phyloP scores from a whole-genome alignment of 2,888 invertebrate species.

The Pristionchus fissidentatus region DNA sequence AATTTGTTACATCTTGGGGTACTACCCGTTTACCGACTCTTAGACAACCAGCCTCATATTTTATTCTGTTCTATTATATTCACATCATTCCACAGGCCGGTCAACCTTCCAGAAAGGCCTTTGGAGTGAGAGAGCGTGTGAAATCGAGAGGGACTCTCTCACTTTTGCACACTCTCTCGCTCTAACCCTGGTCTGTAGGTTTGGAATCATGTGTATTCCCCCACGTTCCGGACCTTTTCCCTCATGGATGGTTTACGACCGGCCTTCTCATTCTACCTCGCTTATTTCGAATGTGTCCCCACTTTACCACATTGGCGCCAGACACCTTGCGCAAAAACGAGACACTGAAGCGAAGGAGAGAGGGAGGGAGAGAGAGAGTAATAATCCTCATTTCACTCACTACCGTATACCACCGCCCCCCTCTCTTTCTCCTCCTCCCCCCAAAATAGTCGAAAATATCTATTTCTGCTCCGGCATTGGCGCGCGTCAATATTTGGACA shows the following conservation, averaged over 20 bases:
- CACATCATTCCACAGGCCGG: no score
- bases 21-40: no score
- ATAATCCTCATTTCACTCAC: neutral
- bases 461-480: neutral
- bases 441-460: no score
- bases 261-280: neutral
- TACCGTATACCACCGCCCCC: neutral
- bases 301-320: slow-evolving; percentile 17
- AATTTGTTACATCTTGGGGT: no score
- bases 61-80: no score
- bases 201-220: neutral
- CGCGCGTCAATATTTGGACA: no score
- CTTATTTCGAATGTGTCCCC: slow-evolving; percentile 2
- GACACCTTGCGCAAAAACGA: slow-evolving; percentile 15
- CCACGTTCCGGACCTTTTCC: neutral
- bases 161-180: neutral
- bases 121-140: no score
- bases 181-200: neutral
- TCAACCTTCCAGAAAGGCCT: no score
- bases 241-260: slow-evolving; percentile 26
- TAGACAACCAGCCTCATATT: no score
- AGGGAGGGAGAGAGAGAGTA: neutral
- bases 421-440: no score
- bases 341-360: neutral
- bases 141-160: no score